A percentile compares a stretch with the other conserved stretches of the same genome.
Evolutionary conservation across 2,797 vertebrate genomes (phyloP).

Genomic region (Chrysolophus pictus): DNA sequence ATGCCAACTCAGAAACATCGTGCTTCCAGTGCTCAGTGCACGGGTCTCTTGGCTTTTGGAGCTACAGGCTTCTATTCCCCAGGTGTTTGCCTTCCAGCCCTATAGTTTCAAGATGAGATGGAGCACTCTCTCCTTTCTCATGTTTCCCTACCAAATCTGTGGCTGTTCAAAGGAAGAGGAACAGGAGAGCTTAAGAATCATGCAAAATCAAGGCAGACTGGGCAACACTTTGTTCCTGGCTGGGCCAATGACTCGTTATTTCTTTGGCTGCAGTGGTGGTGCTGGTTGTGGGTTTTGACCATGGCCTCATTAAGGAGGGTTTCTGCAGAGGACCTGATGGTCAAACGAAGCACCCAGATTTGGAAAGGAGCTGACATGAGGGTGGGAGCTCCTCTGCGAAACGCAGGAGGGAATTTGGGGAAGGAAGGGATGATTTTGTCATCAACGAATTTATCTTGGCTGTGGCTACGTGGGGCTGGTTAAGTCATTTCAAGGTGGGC

Average conservation of each 20-base stretch:
- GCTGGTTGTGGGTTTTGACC: not conserved
- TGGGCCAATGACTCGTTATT: not conserved
- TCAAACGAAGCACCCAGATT: not conserved
- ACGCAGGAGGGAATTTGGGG: not conserved
- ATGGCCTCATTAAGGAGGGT: not conserved
- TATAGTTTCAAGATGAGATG: not conserved
- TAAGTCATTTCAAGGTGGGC: not conserved
- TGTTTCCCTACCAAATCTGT: not conserved
- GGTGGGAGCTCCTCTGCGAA: not conserved
- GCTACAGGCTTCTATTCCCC: not conserved
- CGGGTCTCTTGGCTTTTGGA: not conserved
- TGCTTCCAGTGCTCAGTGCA: not conserved
- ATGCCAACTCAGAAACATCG: not conserved
- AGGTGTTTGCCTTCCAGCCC: not conserved
- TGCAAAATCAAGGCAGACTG: not conserved
- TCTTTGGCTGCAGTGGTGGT: not conserved
- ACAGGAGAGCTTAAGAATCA: not conserved
- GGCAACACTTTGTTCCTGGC: not conserved
- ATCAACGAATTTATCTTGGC: not conserved
- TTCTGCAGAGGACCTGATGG: not conserved
- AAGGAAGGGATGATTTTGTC: not conserved
- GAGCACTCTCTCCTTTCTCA: rapidly evolving
- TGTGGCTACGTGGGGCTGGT: rapidly evolving
- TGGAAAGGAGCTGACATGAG: not conserved
- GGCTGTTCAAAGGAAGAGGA: not conserved